These are phyloP conservation scores for Phenacoccus solenopsis DNA, from an alignment of 1,140 invertebrate genomes.

Conservation along the genomic window DNA sequence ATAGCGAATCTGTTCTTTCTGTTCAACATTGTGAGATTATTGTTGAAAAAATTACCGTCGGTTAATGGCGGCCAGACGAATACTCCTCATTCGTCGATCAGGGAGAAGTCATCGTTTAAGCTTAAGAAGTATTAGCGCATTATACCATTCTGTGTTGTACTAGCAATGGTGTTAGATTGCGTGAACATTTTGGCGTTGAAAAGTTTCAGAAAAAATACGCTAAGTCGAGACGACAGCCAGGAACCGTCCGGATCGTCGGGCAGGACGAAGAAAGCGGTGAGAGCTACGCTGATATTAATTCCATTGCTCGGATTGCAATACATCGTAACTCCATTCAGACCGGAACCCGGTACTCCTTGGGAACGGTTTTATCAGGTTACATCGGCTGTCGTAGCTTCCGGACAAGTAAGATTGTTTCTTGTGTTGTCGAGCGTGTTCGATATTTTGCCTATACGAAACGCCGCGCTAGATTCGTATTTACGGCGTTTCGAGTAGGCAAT, in stretches of 20 bases:
- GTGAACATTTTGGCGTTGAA: too few relatives aligned
- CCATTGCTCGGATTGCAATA: slow-evolving; percentile 73
- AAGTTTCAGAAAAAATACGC: slow-evolving; percentile 19
- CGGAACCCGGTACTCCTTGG: slow-evolving; percentile 50
- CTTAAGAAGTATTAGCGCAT: slow-evolving; percentile 24
- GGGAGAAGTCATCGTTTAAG: slow-evolving; percentile 25
- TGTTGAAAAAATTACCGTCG: slow-evolving; percentile 54
- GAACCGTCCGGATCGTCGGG: slow-evolving; percentile 21
- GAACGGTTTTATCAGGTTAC: slow-evolving; percentile 67
- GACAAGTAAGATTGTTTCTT: slow-evolving; percentile 29
- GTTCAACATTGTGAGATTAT: slow-evolving; percentile 57
- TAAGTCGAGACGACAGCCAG: slow-evolving; percentile 10
- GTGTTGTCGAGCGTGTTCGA: too few relatives aligned
- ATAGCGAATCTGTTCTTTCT: slow-evolving; percentile 71
- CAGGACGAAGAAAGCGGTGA: slow-evolving; percentile 34
- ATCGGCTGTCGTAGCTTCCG: slow-evolving; percentile 69
- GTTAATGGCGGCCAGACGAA: slow-evolving; percentile 41
- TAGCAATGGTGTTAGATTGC: too few relatives aligned
- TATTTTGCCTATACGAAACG: too few relatives aligned
- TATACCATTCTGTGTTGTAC: neutral
- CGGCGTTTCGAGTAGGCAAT: too few relatives aligned
- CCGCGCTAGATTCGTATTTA: too few relatives aligned
- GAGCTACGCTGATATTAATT: slow-evolving; percentile 64
- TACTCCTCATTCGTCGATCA: slow-evolving; percentile 26
- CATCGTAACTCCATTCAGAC: slow-evolving; percentile 75